Conservation (phyloP, 2,888 invertebrate species). For the Drosophila kuntzei region DNA sequence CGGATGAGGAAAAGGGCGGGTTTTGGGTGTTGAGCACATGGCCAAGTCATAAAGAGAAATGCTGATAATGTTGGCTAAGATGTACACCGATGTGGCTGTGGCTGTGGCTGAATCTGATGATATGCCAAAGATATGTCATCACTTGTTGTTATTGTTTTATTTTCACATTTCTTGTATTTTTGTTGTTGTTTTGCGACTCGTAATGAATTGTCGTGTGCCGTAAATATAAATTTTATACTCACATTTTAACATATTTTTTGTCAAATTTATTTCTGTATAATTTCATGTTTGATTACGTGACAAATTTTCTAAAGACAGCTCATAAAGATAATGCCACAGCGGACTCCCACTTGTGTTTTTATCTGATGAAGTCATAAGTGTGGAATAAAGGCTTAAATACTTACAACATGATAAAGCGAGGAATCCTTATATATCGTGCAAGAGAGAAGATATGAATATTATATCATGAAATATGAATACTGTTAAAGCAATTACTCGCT, state of each 20-base stretch:
- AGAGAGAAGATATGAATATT: neutral
- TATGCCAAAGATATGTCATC: conserved; percentile 41
- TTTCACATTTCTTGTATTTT: conserved; percentile 14
- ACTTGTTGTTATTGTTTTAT: conserved; percentile 21
- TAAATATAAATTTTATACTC: conserved; percentile 51
- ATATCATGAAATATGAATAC: neutral
- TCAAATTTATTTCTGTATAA: conserved; percentile 48
- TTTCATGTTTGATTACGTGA: conserved; percentile 65
- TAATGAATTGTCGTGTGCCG: conserved; percentile 51
- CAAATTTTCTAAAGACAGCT: conserved; percentile 50
- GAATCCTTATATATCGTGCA: neutral
- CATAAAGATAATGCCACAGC: conserved; percentile 25
- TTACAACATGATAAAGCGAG: neutral
- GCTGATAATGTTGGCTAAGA: conserved; percentile 25
- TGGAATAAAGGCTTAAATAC: conserved; percentile 17
- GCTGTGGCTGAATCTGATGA: conserved; percentile 24
- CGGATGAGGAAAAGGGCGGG: neutral
- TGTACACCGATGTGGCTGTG: conserved; percentile 17
- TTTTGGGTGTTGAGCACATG: conserved; percentile 20
- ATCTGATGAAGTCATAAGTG: conserved; percentile 15
- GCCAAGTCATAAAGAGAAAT: conserved; percentile 39
- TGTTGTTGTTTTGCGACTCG: conserved; percentile 13
- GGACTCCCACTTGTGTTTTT: neutral
- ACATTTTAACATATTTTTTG: conserved; percentile 36
- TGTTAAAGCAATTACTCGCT: conserved; percentile 1